Evolutionary conservation across 53 echinoderm and acorn worm species (phyloP).

Genomic region (Glandiceps talaboti): DNA sequence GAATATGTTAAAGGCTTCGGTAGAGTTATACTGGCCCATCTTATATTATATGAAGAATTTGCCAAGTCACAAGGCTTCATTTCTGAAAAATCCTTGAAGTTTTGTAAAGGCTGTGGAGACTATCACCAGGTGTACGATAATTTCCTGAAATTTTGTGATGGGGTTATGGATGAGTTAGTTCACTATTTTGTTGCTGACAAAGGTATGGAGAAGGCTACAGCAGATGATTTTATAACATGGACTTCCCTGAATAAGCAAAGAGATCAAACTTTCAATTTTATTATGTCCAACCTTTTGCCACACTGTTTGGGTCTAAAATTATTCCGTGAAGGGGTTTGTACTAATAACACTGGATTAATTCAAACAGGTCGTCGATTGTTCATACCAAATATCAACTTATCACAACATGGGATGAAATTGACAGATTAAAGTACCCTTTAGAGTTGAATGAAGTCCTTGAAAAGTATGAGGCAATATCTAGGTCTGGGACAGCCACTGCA

Average conservation of each 20-base stretch:
- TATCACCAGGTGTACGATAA: conserved; percentile 10
- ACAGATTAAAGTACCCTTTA: not conserved
- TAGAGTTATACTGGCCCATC: conserved; percentile 3
- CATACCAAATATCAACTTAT: not conserved
- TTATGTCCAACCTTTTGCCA: not conserved
- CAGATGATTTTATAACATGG: not conserved
- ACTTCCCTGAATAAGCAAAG: not conserved
- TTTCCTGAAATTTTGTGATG: conserved; percentile 6
- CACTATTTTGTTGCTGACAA: not conserved
- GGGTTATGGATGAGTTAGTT: not conserved
- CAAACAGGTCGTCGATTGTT: not conserved
- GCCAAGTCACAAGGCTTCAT: not conserved
- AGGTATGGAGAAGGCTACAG: not conserved
- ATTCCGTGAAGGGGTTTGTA: not conserved
- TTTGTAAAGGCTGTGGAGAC: not conserved
- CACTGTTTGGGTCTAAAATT: not conserved
- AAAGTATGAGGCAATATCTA: not conserved
- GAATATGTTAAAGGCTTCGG: conserved; percentile 7
- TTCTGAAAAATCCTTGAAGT: not conserved
- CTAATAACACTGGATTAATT: not conserved
- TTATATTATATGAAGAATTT: conserved; percentile 7
- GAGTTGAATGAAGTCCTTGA: not conserved
- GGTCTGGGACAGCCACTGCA: not conserved
- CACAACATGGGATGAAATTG: not conserved
- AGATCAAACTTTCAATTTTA: not conserved